These are phyloP conservation scores for Dendrolimus pini DNA, from an alignment of 2,888 invertebrate genomes.

Conservation along the genomic window DNA sequence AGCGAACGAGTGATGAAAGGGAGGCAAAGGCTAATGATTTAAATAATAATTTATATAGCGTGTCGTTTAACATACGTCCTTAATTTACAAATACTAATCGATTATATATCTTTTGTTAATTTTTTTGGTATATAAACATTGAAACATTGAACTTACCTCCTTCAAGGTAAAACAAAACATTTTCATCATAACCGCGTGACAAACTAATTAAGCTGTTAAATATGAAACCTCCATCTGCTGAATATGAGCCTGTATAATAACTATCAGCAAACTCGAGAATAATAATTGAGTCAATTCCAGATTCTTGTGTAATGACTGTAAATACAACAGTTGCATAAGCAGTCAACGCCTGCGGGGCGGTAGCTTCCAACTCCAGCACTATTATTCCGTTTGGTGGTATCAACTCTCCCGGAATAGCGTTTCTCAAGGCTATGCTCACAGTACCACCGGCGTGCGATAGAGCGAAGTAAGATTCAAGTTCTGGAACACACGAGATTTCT, in stretches of 20 bases:
- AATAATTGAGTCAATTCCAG: not conserved
- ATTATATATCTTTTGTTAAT: no score
- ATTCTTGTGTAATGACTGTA: not conserved
- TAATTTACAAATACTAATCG: no score
- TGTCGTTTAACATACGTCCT: no score
- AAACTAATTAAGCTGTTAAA: not conserved
- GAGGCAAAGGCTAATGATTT: no score
- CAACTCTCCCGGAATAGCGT: not conserved
- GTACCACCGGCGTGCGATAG: not conserved
- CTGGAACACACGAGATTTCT: not conserved
- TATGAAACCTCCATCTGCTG: not conserved
- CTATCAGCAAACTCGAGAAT: not conserved
- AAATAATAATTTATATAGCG: no score
- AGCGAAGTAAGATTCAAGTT: not conserved
- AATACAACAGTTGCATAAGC: not conserved
- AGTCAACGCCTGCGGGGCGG: not conserved
- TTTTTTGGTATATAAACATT: not conserved
- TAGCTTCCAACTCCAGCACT: not conserved
- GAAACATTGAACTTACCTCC: conserved; percentile 5
- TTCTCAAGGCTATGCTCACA: not conserved
- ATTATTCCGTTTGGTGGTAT: not conserved
- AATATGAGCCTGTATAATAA: not conserved
- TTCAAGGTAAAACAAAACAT: not conserved
- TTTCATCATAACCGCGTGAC: not conserved
- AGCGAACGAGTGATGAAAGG: no score